phyloP scores from a whole-genome alignment of 2,113 vertebrate species.

The Chitala chitala region DNA sequence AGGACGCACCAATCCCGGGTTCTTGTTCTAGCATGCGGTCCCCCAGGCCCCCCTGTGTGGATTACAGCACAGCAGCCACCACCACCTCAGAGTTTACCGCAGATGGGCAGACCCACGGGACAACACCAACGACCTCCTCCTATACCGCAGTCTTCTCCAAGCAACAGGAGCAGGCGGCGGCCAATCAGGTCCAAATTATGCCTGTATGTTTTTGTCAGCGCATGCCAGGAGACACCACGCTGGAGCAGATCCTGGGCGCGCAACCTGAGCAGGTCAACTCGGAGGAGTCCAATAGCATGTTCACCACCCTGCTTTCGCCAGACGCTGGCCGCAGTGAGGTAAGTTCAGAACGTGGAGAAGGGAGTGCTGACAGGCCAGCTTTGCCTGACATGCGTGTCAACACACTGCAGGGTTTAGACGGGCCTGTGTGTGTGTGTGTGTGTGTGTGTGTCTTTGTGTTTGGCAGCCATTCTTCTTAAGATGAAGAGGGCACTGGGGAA shows the following conservation, averaged over 20 bases:
- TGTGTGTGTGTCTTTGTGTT: neutral
- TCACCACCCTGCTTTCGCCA: conserved; percentile 38
- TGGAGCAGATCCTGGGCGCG: conserved; percentile 52
- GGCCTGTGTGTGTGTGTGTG: neutral
- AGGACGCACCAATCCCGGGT: too few species aligned
- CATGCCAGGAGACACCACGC: conserved; percentile 42
- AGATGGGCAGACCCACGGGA: conserved; percentile 26
- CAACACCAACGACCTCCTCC: conserved; percentile 30
- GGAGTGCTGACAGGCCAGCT: neutral
- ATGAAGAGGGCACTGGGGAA: neutral
- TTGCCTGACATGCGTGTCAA: neutral
- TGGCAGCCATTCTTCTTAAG: neutral
- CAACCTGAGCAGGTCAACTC: conserved; percentile 41
- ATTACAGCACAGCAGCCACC: conserved; percentile 35
- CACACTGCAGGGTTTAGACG: too few species aligned
- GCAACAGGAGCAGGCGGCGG: conserved; percentile 24
- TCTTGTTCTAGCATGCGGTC: neutral
- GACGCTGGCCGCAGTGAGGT: conserved; percentile 49
- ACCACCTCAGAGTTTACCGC: conserved; percentile 33
- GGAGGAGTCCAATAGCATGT: conserved; percentile 39
- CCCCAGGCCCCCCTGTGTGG: conserved; percentile 12
- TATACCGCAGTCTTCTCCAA: conserved; percentile 43
- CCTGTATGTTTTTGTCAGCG: conserved; percentile 49
- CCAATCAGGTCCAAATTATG: conserved; percentile 40
- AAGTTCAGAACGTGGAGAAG: conserved; percentile 21